Evolutionary conservation across 2,797 vertebrate genomes (phyloP).

Genomic region (Centropyge bicolor): DNA sequence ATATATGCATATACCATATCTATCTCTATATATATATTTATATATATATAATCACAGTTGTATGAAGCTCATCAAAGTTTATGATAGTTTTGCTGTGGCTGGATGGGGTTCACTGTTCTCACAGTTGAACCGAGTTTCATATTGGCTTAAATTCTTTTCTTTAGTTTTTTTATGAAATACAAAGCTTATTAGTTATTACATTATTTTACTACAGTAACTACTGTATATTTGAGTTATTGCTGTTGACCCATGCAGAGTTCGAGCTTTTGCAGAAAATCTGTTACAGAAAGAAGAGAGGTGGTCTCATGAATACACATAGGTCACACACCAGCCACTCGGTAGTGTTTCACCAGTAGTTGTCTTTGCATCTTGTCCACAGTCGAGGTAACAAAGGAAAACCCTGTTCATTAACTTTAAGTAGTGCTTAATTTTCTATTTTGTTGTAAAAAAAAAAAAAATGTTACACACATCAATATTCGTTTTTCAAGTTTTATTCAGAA

Average conservation of each 20-base stretch:
- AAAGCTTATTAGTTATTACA: conserved; percentile 34
- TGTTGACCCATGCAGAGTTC: not conserved
- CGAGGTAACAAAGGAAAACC: not conserved
- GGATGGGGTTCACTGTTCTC: not conserved
- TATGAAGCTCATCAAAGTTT: not conserved
- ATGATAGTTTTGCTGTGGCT: conserved; percentile 3
- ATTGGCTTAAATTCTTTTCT: not conserved
- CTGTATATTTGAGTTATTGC: conserved; percentile 1
- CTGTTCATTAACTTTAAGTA: not conserved
- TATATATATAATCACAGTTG: not conserved
- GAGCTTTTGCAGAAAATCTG: not conserved
- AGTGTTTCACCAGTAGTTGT: not conserved
- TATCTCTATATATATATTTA: not conserved
- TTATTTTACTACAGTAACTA: not conserved
- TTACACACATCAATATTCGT: not conserved
- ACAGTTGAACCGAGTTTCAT: not conserved
- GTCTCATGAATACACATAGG: not conserved
- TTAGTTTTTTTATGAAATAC: not conserved
- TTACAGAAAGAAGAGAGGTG: not conserved
- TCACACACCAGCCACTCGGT: not conserved
- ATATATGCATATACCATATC: not conserved
- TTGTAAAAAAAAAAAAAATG: not conserved
- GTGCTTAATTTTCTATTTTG: not conserved
- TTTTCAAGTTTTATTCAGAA: not conserved
- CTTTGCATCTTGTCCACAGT: not conserved